These are phyloP conservation scores for Hylaeus anthracinus DNA, from an alignment of 1,140 invertebrate genomes.

Conservation along the genomic window DNA sequence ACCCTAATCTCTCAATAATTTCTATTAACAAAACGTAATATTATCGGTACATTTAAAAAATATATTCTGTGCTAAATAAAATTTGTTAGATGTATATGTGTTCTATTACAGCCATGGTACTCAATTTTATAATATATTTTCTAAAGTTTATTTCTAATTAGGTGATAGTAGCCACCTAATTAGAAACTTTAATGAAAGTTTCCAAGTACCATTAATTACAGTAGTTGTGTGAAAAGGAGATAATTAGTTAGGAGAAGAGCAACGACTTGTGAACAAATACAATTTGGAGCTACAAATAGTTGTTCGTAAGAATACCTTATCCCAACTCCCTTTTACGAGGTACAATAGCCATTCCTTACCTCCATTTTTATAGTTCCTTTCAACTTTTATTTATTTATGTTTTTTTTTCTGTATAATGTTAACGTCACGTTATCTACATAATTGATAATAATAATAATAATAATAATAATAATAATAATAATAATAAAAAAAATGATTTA, in stretches of 20 bases:
- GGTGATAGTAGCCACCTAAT: slow-evolving; percentile 64
- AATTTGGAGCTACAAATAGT: slow-evolving; percentile 68
- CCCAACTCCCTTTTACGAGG: slow-evolving; percentile 28
- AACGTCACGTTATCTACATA: not conserved
- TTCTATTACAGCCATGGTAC: slow-evolving; percentile 42
- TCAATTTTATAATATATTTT: slow-evolving; percentile 60
- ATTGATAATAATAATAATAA: not conserved
- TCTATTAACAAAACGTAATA: not conserved
- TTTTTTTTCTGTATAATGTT: not conserved
- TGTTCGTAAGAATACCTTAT: slow-evolving; percentile 43
- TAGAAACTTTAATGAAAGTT: slow-evolving; percentile 71
- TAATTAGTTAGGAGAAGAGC: slow-evolving; percentile 72
- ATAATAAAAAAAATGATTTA: slow-evolving; percentile 41
- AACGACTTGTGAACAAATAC: slow-evolving; percentile 73
- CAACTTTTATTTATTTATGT: not conserved
- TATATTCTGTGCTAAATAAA: not conserved
- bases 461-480: too few relatives aligned
- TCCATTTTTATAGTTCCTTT: not conserved
- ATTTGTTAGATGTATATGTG: slow-evolving; percentile 16
- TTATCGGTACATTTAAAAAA: not conserved
- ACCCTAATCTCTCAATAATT: not conserved
- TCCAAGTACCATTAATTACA: slow-evolving; percentile 64
- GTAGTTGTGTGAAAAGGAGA: slow-evolving; percentile 62
- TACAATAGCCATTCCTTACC: slow-evolving; percentile 25
- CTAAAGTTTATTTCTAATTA: slow-evolving; percentile 66